Base-by-base conservation (phyloP, 1,140 invertebrate genomes). In the Neodiprion lecontei region DNA sequence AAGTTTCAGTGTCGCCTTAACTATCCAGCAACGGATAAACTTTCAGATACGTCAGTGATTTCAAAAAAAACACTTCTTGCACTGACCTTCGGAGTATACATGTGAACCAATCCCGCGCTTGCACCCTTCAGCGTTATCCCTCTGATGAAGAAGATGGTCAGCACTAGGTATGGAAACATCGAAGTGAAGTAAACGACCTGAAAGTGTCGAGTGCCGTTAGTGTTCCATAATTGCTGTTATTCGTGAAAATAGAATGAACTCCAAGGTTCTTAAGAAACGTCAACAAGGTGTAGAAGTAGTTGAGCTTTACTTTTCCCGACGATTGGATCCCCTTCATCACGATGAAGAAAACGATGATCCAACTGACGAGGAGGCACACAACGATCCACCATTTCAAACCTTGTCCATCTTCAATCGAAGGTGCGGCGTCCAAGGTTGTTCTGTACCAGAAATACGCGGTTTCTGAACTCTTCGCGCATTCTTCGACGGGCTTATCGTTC, bases 271-370 rank as follows among this genome's bases (percentile, higher is more conserved):
- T 17, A 1, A 1, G 1, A 69, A 40, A 4, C 5, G 28, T 40
- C 2, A 40, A 40, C 50, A 69, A 17, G 67, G 72, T 70, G 69
- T 70, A 70, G 53, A 53, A 40, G 70, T 69, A 76, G 76, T 14
- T 17, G 72, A 69, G 28, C 75, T 81, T 84, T 86, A 97, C 97
- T 91, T 98, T 99, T 84, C 98, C 98, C 76, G 97, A 98, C 79
- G 96, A 97, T 88, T 99, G 97, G 77, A 99, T 98, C 67, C 98
- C 98, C 88, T 98, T 97, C 96, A 98, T 98, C 5, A 99, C 96
- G 83, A 98, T 98, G 83, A 97, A 95, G 89, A 98, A 99, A 12
- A 99, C 96, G 71, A 99, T 90, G 74, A 96, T 89, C 98, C 98
- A 99, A 69, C 97, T 96, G 11, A 99, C 88, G 50, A 98, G 87